Evolutionary conservation across 2,888 invertebrate species (phyloP), one percentile per base, ranked within the genome.

Genomic region (Brenthis daphne): DNA sequence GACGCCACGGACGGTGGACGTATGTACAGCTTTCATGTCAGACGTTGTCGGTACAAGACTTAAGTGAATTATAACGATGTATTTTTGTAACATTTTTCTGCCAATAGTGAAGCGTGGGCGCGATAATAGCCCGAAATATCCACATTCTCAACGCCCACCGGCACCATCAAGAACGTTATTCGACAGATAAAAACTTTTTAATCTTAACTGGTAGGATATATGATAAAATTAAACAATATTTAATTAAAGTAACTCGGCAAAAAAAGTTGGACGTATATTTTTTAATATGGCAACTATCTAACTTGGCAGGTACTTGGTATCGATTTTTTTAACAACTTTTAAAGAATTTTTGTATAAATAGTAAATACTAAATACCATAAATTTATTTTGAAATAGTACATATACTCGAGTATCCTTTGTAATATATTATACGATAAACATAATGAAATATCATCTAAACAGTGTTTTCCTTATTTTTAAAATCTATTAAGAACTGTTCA

Each of bases 71-170:
- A 85, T 84, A 84, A 83, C 85, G 83, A 80, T 80, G 80, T 88
- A 89, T 88, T 89, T 89, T 86, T 81, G 84, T 85, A 85, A 85
- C 81, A 86, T 85, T 86, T 88, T 89, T 88, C 86, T 87, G 87
- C 87, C 86, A 87, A 88, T 88, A 85, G 84, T 84, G 78, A 68
- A 75, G 82, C 85, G 89, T 89, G 85, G 89, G 89, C 79, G 89
- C 84, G 87, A 88, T 88, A 88, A 89, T 86, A 82, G 81, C 83
- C 85, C 85, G 79, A 89, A 91, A 90, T 90, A 90, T 86, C 82
- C 82, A 85, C 87, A 87, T 82, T 87, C 84, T 83, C 78, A 72
- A 77, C 89, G 84, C 90, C 89, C 87, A 87, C 88, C 78, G 79
- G 73, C 77, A 76, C 82, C 79, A 86, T 86, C 83, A 77, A 85